Conservation (phyloP, 2,113 vertebrate species). For the Meleagris gallopavo region DNA sequence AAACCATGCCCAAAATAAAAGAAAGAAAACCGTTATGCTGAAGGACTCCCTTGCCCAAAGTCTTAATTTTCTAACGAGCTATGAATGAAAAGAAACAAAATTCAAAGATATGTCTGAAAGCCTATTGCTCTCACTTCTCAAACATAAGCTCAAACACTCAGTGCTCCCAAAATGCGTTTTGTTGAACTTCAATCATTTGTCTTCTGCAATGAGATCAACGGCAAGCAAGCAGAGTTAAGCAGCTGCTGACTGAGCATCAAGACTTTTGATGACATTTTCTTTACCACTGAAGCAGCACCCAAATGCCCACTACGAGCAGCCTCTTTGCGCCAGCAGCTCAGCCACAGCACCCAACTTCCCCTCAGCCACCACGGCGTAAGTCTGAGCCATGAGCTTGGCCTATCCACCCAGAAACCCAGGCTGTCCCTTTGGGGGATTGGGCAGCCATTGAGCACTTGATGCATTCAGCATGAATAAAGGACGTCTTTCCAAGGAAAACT, state of each 20-base stretch:
- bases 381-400: background rate
- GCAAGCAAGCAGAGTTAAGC: background rate
- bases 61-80: conserved; percentile 19
- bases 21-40: background rate
- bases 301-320: background rate
- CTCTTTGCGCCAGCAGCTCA: background rate
- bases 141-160: background rate
- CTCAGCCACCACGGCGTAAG: background rate
- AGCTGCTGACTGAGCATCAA: background rate
- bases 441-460: background rate
- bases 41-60: background rate
- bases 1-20: background rate
- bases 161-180: background rate
- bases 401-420: background rate
- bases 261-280: background rate
- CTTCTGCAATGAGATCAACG: background rate
- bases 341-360: background rate
- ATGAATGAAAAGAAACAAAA: background rate
- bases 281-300: background rate
- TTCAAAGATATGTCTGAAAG: background rate
- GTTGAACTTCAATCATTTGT: background rate
- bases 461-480: background rate
- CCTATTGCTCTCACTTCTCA: background rate
- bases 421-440: background rate
- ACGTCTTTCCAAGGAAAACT: background rate